A percentile compares a stretch with the other conserved stretches of the same genome.
These are phyloP conservation scores for Hirtodrosophila histrioides DNA, from an alignment of 2,888 invertebrate species.

Conservation along the genomic window DNA sequence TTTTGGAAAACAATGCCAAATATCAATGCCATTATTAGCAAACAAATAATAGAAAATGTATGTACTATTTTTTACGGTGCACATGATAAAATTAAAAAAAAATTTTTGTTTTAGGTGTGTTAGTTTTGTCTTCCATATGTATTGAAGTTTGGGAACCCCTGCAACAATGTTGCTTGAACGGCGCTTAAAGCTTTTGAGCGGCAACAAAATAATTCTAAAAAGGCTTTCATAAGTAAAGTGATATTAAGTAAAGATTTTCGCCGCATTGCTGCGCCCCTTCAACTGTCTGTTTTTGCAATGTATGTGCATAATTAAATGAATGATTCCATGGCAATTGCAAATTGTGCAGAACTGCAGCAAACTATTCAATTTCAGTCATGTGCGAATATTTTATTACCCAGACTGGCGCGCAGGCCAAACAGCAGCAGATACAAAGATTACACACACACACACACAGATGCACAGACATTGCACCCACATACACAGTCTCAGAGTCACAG, in stretches of 20 bases:
- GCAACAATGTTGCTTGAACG: too few relatives aligned
- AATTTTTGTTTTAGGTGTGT: too few relatives aligned
- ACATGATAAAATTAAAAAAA: too few relatives aligned
- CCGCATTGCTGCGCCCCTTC: not conserved
- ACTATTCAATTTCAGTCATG: constrained; percentile 77
- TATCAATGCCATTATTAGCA: too few relatives aligned
- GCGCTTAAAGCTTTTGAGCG: too few relatives aligned
- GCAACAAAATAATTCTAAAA: not conserved
- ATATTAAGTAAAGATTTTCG: constrained; percentile 22
- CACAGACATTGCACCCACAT: constrained; percentile 5
- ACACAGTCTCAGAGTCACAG: constrained; percentile 34
- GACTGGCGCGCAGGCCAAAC: constrained; percentile 31
- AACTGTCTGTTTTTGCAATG: constrained; percentile 6
- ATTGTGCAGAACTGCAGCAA: constrained; percentile 72
- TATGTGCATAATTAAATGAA: constrained; percentile 50
- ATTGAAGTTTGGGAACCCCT: too few relatives aligned
- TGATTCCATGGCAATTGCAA: constrained; percentile 62
- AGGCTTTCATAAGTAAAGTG: not conserved
- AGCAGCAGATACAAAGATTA: constrained; percentile 18
- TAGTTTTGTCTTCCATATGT: too few relatives aligned
- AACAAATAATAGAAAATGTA: too few relatives aligned
- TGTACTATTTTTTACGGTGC: too few relatives aligned
- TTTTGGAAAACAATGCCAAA: too few relatives aligned
- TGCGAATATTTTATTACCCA: constrained; percentile 72
- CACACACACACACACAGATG: constrained; percentile 1